Base-by-base conservation (phyloP, 2,113 vertebrate genomes). In the Pyrgilauda ruficollis region DNA sequence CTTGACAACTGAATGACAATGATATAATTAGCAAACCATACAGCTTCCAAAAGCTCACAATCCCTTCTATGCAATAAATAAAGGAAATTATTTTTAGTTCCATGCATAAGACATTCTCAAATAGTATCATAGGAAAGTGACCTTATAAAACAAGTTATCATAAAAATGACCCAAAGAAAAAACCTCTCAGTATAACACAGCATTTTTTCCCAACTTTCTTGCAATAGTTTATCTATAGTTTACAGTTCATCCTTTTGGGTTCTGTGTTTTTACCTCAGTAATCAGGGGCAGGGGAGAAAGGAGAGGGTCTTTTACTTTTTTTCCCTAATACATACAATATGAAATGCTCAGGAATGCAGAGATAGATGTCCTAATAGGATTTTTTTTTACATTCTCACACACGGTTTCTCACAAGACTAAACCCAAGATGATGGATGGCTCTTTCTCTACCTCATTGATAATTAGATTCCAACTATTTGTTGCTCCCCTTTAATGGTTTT, bases 11-110 rank as follows among this genome's bases (percentile, higher is more conserved):
- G 41, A 92, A 63, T 26, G 68, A 85, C 90, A 95, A 59, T 67
- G 82, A 90, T 92, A 55, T 59, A 95, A 97, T 97, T 96, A 96
- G 53, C 67, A 94, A 97, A 53, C 16, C 44, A 56, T 56, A 75
- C 27, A 86, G 46, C 28, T 96, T 97, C 44, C 80, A 94, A 97
- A 93, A 92, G 26, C 39, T 96, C 52, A 61, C 35, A 72, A 41
- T 69, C 67, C 26, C 31, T 83, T 83, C 81, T 55, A 43, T 14
- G 23, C 24, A 89, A 63, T 30, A 91, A 89, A 64, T 43, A 95
- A 73, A 96, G 59, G 59, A 62, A 81, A 85, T 89, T 8, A 68
- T 83, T 95, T 94, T 96, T 90, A 89, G 43, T 81, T 95, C 49
- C 5, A 17, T 67, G 44, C 59, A 66, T 68, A 70, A 88, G 73